Evolutionary conservation across 2,113 vertebrate species (phyloP).

Genomic region (Semnornis frantzii): DNA sequence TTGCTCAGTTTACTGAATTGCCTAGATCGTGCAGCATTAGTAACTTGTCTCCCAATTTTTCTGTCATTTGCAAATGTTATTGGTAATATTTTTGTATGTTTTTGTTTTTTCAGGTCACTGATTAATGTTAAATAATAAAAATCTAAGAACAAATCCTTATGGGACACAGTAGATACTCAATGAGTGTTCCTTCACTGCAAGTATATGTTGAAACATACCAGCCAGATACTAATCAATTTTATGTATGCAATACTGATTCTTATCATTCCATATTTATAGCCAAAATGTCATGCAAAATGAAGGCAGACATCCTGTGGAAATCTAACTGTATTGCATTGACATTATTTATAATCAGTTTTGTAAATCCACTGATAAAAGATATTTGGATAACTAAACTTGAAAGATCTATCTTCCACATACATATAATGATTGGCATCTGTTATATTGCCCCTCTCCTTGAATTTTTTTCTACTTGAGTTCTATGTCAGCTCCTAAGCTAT

Average conservation of each 20-base stretch:
- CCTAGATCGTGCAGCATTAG: not conserved
- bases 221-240: not conserved
- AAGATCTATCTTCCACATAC: not conserved
- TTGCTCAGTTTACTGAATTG: not conserved
- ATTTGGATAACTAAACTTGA: not conserved
- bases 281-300: not conserved
- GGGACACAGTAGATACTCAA: not conserved
- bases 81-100: constrained; percentile 23
- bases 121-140: constrained; percentile 21
- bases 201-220: not conserved
- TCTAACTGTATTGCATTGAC: not conserved
- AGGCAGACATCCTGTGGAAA: not conserved
- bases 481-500: not conserved
- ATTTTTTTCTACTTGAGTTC: not conserved
- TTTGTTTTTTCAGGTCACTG: constrained; percentile 51
- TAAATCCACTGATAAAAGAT: not conserved
- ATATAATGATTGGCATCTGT: not conserved
- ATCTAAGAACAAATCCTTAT: not conserved
- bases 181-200: not conserved
- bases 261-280: not conserved
- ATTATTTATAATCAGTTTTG: not conserved
- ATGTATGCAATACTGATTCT: not conserved
- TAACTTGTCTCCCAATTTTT: not conserved
- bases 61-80: not conserved
- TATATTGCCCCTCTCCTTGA: not conserved